Base-by-base conservation (phyloP, 2,113 vertebrate genomes). In the Thamnophis sirtalis region DNA sequence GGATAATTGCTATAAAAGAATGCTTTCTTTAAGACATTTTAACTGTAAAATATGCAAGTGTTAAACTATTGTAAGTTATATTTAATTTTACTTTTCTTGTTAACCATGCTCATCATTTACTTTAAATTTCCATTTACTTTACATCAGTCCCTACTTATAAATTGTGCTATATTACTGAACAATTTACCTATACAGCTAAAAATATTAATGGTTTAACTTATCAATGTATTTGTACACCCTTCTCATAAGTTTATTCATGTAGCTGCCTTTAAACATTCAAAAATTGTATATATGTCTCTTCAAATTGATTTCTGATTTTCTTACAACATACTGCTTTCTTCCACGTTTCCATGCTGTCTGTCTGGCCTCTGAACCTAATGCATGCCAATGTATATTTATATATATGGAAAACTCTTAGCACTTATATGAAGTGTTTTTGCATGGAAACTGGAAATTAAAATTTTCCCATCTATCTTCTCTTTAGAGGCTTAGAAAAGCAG, bases 11-110 rank as follows among this genome's bases (percentile, higher is more conserved):
- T 26, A 48, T 92, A 93, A 92, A 48, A 86, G 55, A 94, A 58
- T 94, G 89, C 91, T 90, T 91, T 0, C 19, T 19, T 43, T 89
- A 95, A 63, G 24, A 54, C 90, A 54, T 26, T 86, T 89, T 50
- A 43, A 50, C 7, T 89, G 21, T 58, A 84, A 50, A 87, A 73
- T 91, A 19, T 50, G 38, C 90, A 90, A 51, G 53, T 68, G 89
- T 54, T 93, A 86, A 88, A 93, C 10, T 58, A 9, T 17, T 68
- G 28, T 94, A 84, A 87, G 55, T 86, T 28, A 92, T 48, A 93
- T 80, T 92, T 93, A 21, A 26, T 89, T 84, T 28, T 26, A 84
- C 5, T 80, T 8, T 53, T 50, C 54, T 84, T 22, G 19, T 87
- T 38, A 73, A 26, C 6, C 92, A 53, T 92, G 7, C 90, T 26